A percentile compares a stretch with the other conserved stretches of the same genome.
phyloP scores from a whole-genome alignment of 2,113 vertebrate species.

The Salvelinus alpinus region DNA sequence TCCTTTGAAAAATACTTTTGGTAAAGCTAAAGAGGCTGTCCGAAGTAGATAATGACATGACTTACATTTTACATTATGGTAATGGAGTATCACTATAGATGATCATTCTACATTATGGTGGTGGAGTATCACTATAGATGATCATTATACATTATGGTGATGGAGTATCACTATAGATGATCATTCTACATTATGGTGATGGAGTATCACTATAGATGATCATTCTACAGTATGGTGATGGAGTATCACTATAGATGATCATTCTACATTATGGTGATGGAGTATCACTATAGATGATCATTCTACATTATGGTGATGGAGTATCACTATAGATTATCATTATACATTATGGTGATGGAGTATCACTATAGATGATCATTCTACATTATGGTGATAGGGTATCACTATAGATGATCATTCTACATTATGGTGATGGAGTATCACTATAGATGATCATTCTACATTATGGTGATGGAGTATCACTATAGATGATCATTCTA shows the following conservation, averaged over 20 bases:
- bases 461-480: background rate
- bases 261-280: slow-evolving; percentile 1
- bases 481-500: too few species aligned
- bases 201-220: slow-evolving; percentile 12
- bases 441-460: too few species aligned
- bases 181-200: background rate
- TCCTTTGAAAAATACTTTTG: slow-evolving; percentile 4
- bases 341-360: slow-evolving; percentile 15
- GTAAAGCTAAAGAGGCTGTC: slow-evolving; percentile 5
- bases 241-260: too few species aligned
- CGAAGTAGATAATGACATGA: slow-evolving; percentile 31
- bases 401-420: too few species aligned
- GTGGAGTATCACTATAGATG: slow-evolving; percentile 16
- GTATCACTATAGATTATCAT: too few species aligned
- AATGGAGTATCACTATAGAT: background rate
- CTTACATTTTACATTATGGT: slow-evolving; percentile 34
- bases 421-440: slow-evolving; percentile 14
- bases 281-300: background rate
- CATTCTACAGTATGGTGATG: background rate
- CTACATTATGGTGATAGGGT: background rate
- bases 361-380: too few species aligned
- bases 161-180: too few species aligned
- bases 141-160: background rate
- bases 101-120: too few species aligned
- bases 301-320: background rate